These are phyloP conservation scores for Ruditapes philippinarum DNA, from an alignment of 1,140 invertebrate species.

Conservation along the genomic window DNA sequence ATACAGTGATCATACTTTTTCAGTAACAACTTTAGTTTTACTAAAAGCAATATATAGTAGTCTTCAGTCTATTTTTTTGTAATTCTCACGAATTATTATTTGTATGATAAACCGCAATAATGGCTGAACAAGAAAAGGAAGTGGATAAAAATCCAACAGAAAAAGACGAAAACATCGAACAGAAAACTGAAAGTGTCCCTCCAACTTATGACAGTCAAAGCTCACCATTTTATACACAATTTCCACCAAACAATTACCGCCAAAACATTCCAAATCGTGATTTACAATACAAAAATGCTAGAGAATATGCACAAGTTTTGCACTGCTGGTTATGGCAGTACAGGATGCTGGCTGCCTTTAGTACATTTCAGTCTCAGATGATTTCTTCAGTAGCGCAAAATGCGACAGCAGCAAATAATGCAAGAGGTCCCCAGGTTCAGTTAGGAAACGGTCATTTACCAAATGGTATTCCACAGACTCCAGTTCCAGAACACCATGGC, in stretches of 20 bases:
- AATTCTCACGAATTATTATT: neutral
- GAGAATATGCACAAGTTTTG: conserved; percentile 78
- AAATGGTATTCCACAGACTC: neutral
- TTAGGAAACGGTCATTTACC: neutral
- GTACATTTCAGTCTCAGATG: conserved; percentile 66
- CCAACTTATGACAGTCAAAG: neutral
- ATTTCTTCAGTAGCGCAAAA: conserved; percentile 43
- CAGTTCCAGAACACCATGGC: no score
- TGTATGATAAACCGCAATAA: neutral
- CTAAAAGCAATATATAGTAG: no score
- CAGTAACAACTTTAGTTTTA: no score
- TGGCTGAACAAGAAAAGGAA: neutral
- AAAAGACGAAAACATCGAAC: neutral
- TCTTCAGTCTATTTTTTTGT: no score
- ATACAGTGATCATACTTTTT: no score
- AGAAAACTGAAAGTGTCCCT: neutral
- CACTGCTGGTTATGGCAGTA: conserved; percentile 80
- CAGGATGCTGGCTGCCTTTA: conserved; percentile 69
- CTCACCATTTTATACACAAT: neutral
- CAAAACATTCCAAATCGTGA: neutral
- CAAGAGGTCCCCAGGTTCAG: neutral
- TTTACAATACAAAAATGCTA: conserved; percentile 70
- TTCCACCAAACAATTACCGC: neutral
- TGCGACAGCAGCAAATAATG: neutral
- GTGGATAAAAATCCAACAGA: neutral